phyloP scores from a whole-genome alignment of 2,113 vertebrate species.

The Vidua macroura region DNA sequence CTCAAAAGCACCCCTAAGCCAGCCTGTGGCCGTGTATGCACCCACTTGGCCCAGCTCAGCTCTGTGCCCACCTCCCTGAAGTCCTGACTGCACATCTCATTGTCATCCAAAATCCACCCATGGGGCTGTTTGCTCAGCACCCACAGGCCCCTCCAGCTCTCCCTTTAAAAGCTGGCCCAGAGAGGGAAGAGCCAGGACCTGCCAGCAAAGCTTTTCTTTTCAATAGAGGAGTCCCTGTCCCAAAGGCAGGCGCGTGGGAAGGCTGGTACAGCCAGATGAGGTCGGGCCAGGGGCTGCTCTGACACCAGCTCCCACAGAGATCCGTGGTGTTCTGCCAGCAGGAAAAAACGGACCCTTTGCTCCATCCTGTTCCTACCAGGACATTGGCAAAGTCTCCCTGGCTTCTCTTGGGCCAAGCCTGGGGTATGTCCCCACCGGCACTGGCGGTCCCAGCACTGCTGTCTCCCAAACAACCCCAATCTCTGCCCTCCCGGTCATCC shows the following conservation, averaged over 20 bases:
- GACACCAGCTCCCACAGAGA: background rate
- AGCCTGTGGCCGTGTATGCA: accelerated
- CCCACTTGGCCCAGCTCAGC: background rate
- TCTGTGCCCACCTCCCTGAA: background rate
- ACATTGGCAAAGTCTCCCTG: background rate
- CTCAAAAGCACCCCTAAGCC: background rate
- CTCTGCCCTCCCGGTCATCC: background rate
- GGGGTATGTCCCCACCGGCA: accelerated
- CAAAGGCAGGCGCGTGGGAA: background rate
- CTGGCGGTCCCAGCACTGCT: background rate
- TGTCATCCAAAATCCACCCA: background rate
- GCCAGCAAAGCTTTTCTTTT: background rate
- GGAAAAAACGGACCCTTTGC: background rate
- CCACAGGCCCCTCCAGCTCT: background rate
- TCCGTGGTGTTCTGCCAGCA: background rate
- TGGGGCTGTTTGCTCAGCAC: background rate
- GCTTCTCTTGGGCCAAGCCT: background rate
- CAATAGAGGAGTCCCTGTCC: background rate
- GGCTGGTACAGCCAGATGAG: slow-evolving; percentile 16
- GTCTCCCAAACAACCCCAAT: too few species aligned
- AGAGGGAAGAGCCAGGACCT: background rate
- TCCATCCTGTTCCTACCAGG: background rate
- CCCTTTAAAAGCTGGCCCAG: background rate
- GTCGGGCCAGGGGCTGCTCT: background rate
- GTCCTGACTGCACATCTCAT: background rate